phyloP scores from a whole-genome alignment of 2,888 invertebrate genomes.

The Lydus trimaculatus region DNA sequence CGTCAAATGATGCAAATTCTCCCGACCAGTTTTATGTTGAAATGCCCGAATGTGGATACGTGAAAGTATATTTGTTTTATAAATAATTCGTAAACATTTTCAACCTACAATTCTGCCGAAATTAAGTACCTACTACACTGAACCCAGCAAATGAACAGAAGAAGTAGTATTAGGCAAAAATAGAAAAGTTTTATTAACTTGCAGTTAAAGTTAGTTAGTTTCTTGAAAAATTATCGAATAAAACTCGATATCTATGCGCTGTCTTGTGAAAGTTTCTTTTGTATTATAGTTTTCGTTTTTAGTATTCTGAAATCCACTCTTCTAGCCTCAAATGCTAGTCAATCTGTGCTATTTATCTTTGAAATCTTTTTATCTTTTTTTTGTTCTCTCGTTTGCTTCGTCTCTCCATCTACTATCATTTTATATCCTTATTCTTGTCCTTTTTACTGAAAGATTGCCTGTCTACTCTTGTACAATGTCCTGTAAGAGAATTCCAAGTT shows the following conservation, averaged over 20 bases:
- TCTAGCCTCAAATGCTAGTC: conserved; percentile 42
- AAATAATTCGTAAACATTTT: conserved; percentile 35
- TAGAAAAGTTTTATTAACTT: no score
- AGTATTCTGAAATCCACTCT: conserved; percentile 32
- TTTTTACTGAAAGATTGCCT: background rate
- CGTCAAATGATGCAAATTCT: conserved; percentile 29
- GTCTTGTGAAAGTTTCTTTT: background rate
- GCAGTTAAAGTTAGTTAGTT: no score
- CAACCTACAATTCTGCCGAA: conserved; percentile 31
- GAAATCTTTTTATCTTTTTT: conserved; percentile 38
- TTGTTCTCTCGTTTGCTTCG: background rate
- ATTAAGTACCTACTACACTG: no score
- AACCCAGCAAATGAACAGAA: no score
- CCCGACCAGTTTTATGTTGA: background rate
- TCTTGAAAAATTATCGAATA: no score
- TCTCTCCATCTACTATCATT: background rate
- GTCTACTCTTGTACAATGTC: background rate
- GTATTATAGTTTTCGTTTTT: background rate
- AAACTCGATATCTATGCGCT: no score
- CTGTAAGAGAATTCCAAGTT: background rate
- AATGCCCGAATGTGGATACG: no score
- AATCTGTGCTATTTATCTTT: conserved; percentile 48
- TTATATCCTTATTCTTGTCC: background rate
- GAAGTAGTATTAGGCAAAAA: no score
- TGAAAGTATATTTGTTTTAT: conserved; percentile 19